Conservation (phyloP, 2,113 vertebrate species). For the Bufo bufo region DNA sequence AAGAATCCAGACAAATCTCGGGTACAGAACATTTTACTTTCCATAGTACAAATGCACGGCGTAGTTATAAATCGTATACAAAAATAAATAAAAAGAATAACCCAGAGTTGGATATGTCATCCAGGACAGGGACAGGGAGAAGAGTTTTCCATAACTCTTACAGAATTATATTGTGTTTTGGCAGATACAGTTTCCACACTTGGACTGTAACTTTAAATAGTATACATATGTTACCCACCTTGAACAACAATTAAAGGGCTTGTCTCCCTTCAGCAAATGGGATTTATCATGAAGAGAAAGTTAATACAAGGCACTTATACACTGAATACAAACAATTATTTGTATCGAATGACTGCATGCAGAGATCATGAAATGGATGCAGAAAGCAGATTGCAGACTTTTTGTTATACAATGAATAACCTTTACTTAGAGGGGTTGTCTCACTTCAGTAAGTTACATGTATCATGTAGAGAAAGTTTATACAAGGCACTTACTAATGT, state of each 20-base stretch:
- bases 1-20: background rate
- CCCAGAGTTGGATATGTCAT: background rate
- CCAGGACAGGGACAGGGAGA: background rate
- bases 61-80: background rate
- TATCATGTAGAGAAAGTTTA: too few relatives aligned
- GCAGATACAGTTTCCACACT: background rate
- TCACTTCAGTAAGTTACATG: too few relatives aligned
- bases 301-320: too few relatives aligned
- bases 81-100: background rate
- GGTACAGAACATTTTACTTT: background rate
- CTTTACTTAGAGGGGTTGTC: too few relatives aligned
- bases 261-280: background rate
- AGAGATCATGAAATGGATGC: too few relatives aligned
- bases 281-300: too few relatives aligned
- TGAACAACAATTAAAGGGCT: background rate
- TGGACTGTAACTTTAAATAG: background rate
- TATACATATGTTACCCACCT: background rate
- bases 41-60: background rate
- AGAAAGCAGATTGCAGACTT: too few relatives aligned
- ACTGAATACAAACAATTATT: too few relatives aligned
- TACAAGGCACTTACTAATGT: too few relatives aligned
- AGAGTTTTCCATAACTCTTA: background rate
- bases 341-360: too few relatives aligned
- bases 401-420: too few relatives aligned
- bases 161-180: background rate